Evolutionary conservation across 2,113 vertebrate genomes (phyloP).

Genomic region (Bos javanicus): DNA sequence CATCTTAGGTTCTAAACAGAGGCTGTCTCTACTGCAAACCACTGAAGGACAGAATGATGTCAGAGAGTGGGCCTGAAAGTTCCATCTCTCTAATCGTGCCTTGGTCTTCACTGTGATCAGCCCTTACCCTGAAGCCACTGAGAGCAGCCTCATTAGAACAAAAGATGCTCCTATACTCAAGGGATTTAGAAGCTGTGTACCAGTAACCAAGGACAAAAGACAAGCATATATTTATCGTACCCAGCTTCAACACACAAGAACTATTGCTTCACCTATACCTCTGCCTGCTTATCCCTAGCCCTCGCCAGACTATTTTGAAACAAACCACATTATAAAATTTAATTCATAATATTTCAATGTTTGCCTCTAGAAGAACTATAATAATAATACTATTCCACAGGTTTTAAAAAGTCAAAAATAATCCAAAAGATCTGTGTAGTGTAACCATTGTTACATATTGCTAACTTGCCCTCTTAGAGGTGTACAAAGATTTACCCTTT

Average conservation of each 20-base stretch:
- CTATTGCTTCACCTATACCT: not conserved
- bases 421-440: not conserved
- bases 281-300: not conserved
- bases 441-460: not conserved
- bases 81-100: not conserved
- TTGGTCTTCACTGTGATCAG: not conserved
- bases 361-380: not conserved
- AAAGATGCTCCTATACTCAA: not conserved
- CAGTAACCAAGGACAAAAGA: not conserved
- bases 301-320: not conserved
- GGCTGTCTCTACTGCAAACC: not conserved
- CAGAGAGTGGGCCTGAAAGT: not conserved
- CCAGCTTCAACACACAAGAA: not conserved
- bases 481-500: not conserved
- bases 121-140: not conserved
- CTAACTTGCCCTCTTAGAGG: not conserved
- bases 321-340: not conserved
- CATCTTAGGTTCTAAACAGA: not conserved
- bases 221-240: not conserved
- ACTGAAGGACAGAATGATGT: not conserved
- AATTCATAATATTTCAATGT: not conserved
- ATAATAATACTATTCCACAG: not conserved
- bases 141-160: not conserved
- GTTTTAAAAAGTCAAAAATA: not conserved
- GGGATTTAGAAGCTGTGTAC: not conserved